Base-by-base conservation (phyloP, 2,113 vertebrate species). In the Sprattus sprattus region DNA sequence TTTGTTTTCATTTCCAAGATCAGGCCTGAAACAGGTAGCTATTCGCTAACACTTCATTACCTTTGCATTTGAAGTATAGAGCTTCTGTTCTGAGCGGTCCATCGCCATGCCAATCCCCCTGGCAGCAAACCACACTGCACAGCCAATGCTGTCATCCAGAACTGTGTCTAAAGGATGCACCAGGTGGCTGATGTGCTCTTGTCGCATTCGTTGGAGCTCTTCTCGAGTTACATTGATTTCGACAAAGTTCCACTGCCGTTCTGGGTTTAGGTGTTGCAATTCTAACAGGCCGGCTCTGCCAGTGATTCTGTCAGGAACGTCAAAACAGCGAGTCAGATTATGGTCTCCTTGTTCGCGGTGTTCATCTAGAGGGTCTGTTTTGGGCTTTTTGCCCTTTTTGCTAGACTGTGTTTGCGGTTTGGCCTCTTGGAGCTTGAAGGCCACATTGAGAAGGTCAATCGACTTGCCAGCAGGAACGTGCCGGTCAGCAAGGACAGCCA, bases 111-210 rank as follows among this genome's bases (percentile, higher is more conserved):
- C 98, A 0, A 28, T 81, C 82, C 98, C 98, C 92, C 96, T 95
- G 2, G 98, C 95, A 39, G 98, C 98, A 90, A 99, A 99, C 98
- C 98, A 99, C 88, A 99, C 93, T 0, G 98, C 98, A 87, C 97
- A 99, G 18, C 98, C 98, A 50, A 99, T 97, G 89, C 97, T 98
- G 89, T 99, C 98, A 83, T 99, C 98, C 22, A 99, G 93, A 85
- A 99, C 98, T 0, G 98, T 97, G 32, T 96, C 93, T 92, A 96
- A 89, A 0, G 98, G 98, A 81, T 96, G 92, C 82, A 99, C 93
- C 83, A 99, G 85, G 7, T 97, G 95, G 83, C 93, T 60, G 71
- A 99, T 94, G 25, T 1, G 83, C n/a, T 93, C 86, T 71, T 86
- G 92, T 2, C 98, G 95, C 90, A 91, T 92, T 82, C 91, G 89